Percentiles rank a stretch among this genome's conserved stretches.
phyloP scores from a whole-genome alignment of 2,888 invertebrate species.

The Hesperia comma region DNA sequence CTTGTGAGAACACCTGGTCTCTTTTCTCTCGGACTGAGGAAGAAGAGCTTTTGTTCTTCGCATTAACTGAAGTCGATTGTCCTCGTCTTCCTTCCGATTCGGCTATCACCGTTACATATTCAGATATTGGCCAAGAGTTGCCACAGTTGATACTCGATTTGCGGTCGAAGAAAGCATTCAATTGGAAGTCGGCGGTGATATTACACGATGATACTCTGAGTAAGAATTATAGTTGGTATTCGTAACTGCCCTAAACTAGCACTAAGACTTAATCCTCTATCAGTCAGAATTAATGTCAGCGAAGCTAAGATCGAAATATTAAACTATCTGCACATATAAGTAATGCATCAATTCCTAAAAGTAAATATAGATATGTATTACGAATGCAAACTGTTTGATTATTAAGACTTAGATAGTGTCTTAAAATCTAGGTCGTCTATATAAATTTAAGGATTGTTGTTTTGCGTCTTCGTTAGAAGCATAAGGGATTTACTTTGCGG shows the following conservation, averaged over 20 bases:
- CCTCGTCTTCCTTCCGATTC: conserved; percentile 87
- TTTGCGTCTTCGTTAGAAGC: too few species aligned
- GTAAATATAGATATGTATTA: too few species aligned
- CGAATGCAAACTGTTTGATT: too few species aligned
- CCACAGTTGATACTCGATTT: conserved; percentile 91
- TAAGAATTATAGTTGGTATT: conserved; percentile 61
- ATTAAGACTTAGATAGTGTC: too few species aligned
- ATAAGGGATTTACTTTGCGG: too few species aligned
- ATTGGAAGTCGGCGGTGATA: conserved; percentile 89
- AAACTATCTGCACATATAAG: neutral
- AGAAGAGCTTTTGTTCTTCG: conserved; percentile 87
- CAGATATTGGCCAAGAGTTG: conserved; percentile 88
- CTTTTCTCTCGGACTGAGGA: conserved; percentile 85
- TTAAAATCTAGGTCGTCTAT: too few species aligned
- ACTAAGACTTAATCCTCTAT: too few species aligned
- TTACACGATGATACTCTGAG: conserved; percentile 89
- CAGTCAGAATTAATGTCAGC: too few species aligned
- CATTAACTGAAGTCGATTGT: conserved; percentile 91
- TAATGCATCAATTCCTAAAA: too few species aligned
- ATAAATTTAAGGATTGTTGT: too few species aligned
- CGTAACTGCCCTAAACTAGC: too few species aligned
- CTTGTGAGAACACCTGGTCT: conserved; percentile 90
- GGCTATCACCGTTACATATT: conserved; percentile 88
- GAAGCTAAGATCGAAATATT: too few species aligned
- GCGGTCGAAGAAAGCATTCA: conserved; percentile 85